Conservation (phyloP, 1,140 invertebrate genomes). For the Drosophila malerkotliana region DNA sequence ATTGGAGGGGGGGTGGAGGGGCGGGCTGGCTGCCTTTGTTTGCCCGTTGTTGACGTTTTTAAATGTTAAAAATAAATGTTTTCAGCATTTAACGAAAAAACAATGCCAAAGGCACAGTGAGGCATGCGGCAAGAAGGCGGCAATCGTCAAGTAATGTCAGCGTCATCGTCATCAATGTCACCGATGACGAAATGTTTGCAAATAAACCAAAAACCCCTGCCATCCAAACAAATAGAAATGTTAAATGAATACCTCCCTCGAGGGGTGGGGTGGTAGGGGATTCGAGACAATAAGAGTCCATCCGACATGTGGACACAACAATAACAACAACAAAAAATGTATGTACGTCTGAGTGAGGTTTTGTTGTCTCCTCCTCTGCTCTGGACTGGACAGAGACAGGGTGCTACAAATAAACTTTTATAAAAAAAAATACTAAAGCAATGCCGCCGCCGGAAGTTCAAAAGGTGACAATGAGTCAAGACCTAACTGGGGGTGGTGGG, state of each 20-base stretch:
- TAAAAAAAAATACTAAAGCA: constrained; percentile 10
- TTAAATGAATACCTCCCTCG: constrained; percentile 56
- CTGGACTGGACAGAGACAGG: neutral
- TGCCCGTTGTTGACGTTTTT: constrained; percentile 21
- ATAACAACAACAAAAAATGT: constrained; percentile 61
- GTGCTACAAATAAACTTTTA: constrained; percentile 32
- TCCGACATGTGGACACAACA: constrained; percentile 56
- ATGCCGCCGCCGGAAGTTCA: constrained; percentile 73
- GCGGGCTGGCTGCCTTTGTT: constrained; percentile 23
- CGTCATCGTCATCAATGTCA: constrained; percentile 65
- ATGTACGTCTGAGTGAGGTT: constrained; percentile 68
- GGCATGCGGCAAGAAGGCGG: constrained; percentile 16
- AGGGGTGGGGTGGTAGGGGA: neutral
- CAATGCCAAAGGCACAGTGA: constrained; percentile 24
- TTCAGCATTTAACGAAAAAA: constrained; percentile 33
- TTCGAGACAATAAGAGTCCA: constrained; percentile 61
- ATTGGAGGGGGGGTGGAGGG: neutral
- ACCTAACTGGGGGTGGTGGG: constrained; percentile 1
- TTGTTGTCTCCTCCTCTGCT: constrained; percentile 20
- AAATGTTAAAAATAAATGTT: constrained; percentile 68
- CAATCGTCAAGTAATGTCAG: constrained; percentile 17
- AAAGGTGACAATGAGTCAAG: constrained; percentile 72
- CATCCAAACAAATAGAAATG: constrained; percentile 69
- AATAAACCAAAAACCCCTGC: constrained; percentile 59
- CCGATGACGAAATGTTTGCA: constrained; percentile 73